Evolutionary conservation across 2,888 invertebrate genomes (phyloP).

Genomic region (Steinernema scapterisci): DNA sequence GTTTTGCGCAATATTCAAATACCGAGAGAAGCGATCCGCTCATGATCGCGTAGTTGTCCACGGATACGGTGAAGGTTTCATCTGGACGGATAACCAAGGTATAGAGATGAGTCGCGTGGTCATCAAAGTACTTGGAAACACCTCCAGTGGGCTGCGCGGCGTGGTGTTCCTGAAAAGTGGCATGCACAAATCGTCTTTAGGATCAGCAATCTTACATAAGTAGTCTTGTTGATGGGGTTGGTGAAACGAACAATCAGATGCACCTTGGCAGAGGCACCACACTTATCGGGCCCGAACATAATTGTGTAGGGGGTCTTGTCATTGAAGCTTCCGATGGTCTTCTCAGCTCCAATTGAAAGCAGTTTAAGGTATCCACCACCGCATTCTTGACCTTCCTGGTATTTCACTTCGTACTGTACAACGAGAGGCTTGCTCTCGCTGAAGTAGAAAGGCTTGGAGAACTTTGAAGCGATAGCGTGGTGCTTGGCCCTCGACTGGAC

Average conservation of each 20-base stretch:
- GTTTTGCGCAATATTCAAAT: background rate
- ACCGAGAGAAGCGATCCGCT: slow-evolving; percentile 59
- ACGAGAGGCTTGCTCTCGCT: slow-evolving; percentile 78
- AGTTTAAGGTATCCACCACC: slow-evolving; percentile 97
- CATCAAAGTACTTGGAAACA: slow-evolving; percentile 75
- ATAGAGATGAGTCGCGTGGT: slow-evolving; percentile 88
- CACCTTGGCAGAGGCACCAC: slow-evolving; percentile 90
- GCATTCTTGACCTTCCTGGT: slow-evolving; percentile 96
- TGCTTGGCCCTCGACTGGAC: slow-evolving; percentile 92
- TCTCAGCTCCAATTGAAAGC: slow-evolving; percentile 77
- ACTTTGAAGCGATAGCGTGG: slow-evolving; percentile 83
- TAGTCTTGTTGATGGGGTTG: slow-evolving; percentile 86
- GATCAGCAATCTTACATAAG: slow-evolving; percentile 72
- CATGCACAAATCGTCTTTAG: no score
- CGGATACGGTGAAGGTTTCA: slow-evolving; percentile 79
- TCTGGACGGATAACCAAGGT: slow-evolving; percentile 80
- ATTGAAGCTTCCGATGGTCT: slow-evolving; percentile 49
- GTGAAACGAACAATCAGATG: slow-evolving; percentile 90
- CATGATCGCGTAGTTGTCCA: slow-evolving; percentile 76
- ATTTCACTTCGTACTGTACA: slow-evolving; percentile 78
- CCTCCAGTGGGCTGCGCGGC: slow-evolving; percentile 82
- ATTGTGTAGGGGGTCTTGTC: slow-evolving; percentile 97
- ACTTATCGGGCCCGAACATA: slow-evolving; percentile 99
- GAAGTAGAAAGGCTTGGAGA: slow-evolving; percentile 83
- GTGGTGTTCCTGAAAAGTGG: slow-evolving; percentile 81